phyloP scores from a whole-genome alignment of 2,888 invertebrate species.

The Caenorhabditis japonica region DNA sequence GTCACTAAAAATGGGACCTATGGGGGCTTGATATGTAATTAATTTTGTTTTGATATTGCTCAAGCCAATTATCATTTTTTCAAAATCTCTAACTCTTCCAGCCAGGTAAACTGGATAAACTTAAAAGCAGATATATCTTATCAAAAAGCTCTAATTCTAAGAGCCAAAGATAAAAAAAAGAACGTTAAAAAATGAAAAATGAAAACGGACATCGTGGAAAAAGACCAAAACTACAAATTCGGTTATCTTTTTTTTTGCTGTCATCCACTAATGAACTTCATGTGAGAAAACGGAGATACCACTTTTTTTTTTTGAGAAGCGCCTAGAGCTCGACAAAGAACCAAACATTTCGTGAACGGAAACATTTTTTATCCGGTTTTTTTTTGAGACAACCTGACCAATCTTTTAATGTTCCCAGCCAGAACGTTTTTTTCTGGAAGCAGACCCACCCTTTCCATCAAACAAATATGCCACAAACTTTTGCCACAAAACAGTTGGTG shows the following conservation, averaged over 20 bases:
- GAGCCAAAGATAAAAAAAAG: not conserved
- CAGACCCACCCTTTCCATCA: too few relatives aligned
- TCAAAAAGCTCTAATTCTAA: conserved; percentile 84
- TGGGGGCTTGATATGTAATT: too few relatives aligned
- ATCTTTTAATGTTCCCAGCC: too few relatives aligned
- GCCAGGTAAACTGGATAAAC: too few relatives aligned
- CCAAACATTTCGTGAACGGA: conserved; percentile 36
- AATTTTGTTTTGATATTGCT: too few relatives aligned
- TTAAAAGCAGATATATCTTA: conserved; percentile 85
- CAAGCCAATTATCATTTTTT: too few relatives aligned
- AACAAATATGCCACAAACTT: conserved; percentile 10
- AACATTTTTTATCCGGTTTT: conserved; percentile 23
- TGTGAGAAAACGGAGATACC: conserved; percentile 29
- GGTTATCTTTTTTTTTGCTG: conserved; percentile 40
- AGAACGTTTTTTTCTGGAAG: too few relatives aligned
- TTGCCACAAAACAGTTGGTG: conserved; percentile 33
- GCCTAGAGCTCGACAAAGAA: conserved; percentile 38
- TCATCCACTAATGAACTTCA: conserved; percentile 48
- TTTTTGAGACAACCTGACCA: not conserved
- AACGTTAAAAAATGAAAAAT: conserved; percentile 6
- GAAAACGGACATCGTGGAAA: not conserved
- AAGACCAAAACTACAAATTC: conserved; percentile 33
- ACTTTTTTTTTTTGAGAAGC: conserved; percentile 22
- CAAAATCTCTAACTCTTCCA: too few relatives aligned
- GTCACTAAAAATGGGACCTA: too few relatives aligned